phyloP scores from a whole-genome alignment of 2,113 vertebrate species.

The Callipepla californica region DNA sequence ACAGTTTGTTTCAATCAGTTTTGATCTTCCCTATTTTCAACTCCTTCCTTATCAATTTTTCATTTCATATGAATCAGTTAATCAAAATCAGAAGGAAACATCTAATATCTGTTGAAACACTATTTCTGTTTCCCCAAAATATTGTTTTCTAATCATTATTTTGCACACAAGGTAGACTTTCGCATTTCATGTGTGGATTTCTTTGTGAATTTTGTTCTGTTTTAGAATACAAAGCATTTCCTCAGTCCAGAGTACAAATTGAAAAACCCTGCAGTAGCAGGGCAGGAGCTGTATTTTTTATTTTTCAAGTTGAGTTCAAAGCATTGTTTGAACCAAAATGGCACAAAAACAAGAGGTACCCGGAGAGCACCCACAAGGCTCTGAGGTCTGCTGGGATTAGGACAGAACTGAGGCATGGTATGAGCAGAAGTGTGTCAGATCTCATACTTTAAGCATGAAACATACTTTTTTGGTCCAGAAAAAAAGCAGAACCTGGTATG shows the following conservation, averaged over 20 bases:
- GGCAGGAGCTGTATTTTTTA: background rate
- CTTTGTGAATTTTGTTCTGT: constrained; percentile 4
- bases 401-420: background rate
- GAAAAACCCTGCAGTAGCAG: background rate
- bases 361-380: background rate
- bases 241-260: background rate
- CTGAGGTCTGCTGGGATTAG: background rate
- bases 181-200: background rate
- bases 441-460: background rate
- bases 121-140: background rate
- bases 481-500: background rate
- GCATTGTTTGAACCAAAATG: background rate
- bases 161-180: background rate
- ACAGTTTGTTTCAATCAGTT: background rate
- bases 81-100: background rate
- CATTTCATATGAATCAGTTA: background rate
- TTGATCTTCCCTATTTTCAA: background rate
- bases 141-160: background rate
- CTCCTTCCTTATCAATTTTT: background rate
- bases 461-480: background rate
- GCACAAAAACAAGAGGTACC: background rate
- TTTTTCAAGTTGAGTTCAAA: background rate
- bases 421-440: background rate
- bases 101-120: background rate
- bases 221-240: background rate